Evolutionary conservation across 2,888 invertebrate genomes (phyloP).

Genomic region (Subacronicta megacephala): DNA sequence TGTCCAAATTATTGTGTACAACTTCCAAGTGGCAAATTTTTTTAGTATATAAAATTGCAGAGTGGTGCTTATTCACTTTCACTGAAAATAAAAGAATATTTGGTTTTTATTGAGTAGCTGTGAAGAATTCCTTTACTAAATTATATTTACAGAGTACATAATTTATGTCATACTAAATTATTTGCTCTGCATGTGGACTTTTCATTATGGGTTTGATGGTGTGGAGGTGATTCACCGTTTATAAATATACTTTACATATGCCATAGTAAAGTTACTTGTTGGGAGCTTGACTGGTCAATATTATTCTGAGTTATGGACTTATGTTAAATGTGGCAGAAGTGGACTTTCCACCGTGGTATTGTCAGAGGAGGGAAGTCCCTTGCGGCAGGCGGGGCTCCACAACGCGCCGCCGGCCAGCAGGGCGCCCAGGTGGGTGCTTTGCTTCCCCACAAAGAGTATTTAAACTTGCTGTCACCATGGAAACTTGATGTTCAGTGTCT

Average conservation of each 20-base stretch:
- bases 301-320: constrained; percentile 66
- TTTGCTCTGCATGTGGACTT: constrained; percentile 67
- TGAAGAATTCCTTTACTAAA: constrained; percentile 17
- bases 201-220: constrained; percentile 37
- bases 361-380: constrained; percentile 92
- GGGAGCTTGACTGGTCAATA: constrained; percentile 49
- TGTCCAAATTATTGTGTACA: constrained; percentile 74
- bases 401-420: constrained; percentile 80
- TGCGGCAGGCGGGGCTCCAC: constrained; percentile 85
- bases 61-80: constrained; percentile 66
- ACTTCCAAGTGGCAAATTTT: constrained; percentile 37
- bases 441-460: constrained; percentile 67
- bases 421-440: constrained; percentile 89
- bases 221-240: constrained; percentile 25
- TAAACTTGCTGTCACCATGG: constrained; percentile 61
- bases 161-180: constrained; percentile 48
- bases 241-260: constrained; percentile 24
- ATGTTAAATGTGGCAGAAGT: constrained; percentile 91
- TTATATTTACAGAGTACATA: constrained; percentile 24
- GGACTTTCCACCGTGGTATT: constrained; percentile 94
- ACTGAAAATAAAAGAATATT: constrained; percentile 20
- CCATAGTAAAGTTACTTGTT: constrained; percentile 34
- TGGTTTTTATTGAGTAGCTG: constrained; percentile 18
- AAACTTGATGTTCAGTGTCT: constrained; percentile 76
- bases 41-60: constrained; percentile 81